Evolutionary conservation across 2,797 vertebrate genomes (phyloP), one percentile per base, ranked within the genome.

Genomic region (Poecilia wingei): DNA sequence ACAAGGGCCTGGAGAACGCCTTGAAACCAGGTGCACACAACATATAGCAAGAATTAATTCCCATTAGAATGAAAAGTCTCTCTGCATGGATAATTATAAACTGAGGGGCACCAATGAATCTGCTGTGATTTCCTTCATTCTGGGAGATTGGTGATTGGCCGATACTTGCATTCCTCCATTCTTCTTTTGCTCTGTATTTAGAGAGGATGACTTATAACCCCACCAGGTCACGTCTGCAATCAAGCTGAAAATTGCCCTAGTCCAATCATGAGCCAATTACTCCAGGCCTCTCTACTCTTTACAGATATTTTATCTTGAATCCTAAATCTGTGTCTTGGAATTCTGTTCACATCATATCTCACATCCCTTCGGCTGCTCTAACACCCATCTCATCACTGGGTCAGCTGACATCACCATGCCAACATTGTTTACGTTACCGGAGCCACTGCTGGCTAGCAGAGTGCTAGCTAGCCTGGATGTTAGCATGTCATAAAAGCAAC

Each of bases 1-100:
- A 99, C 90, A 97, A 95, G 77, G 98, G 98, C 80, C 95, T 99
- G 81, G 98, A 99, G 94, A 98, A 96, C 10, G 96, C 98, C 86
- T 93, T 98, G 33, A 98, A 98, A 86, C 97, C 98, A 92, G 95
- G 98, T 66, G 36, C 33, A 36, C 20, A 64, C 59, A 18, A 7
- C 31, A 64, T 36, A 64, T n/a, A 57, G 3, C 25, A 28, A 57
- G 9, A 12, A 57, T n/a, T 28, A 0, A 31, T 59, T 28, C 13
- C 12, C 12, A 14, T 14, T 59, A 6, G 13, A 59, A 59, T 59
- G n/a, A 28, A 28, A 31, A 57, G 12, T 7, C 18, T 33, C 14
- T 61, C 14, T 64, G 59, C 5, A 18, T 36, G 31, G 31, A 33
- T 33, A 20, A 8, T 36, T 18, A 13, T 7, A 10, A n/a, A 51